A percentile compares a stretch with the other conserved stretches of the same genome.
Evolutionary conservation across 2,797 vertebrate genomes (phyloP).

Genomic region (Pangasius sanitwongsei): DNA sequence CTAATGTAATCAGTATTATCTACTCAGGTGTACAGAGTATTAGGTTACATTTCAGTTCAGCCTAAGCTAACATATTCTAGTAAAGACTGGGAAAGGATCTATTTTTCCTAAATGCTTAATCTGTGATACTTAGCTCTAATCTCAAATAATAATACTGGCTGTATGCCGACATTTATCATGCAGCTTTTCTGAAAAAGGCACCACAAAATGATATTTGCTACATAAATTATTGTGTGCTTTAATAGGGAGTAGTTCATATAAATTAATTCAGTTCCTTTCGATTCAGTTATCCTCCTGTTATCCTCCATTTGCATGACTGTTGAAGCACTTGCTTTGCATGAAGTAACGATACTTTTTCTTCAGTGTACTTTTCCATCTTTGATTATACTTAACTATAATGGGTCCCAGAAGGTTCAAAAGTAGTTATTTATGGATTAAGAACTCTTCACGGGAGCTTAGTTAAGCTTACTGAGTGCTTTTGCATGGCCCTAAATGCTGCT

Average conservation of each 20-base stretch:
- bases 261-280: neutral
- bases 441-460: constrained; percentile 11
- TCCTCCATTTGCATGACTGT: neutral
- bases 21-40: neutral
- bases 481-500: constrained; percentile 7
- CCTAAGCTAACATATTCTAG: neutral
- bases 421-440: constrained; percentile 28
- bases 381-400: constrained; percentile 1
- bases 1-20: neutral
- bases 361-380: constrained; percentile 8
- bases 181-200: neutral
- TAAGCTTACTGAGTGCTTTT: constrained; percentile 14
- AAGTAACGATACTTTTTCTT: neutral
- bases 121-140: too few relatives aligned
- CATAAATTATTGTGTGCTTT: neutral
- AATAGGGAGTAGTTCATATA: neutral
- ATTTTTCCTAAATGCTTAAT: neutral
- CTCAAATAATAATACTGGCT: neutral
- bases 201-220: neutral
- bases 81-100: neutral
- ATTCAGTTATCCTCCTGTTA: neutral
- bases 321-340: neutral
- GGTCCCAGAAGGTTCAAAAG: neutral
- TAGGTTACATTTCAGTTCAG: neutral
- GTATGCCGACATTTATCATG: neutral